Conservation (phyloP, 2,113 vertebrate genomes). For the Brevimyrus niger region DNA sequence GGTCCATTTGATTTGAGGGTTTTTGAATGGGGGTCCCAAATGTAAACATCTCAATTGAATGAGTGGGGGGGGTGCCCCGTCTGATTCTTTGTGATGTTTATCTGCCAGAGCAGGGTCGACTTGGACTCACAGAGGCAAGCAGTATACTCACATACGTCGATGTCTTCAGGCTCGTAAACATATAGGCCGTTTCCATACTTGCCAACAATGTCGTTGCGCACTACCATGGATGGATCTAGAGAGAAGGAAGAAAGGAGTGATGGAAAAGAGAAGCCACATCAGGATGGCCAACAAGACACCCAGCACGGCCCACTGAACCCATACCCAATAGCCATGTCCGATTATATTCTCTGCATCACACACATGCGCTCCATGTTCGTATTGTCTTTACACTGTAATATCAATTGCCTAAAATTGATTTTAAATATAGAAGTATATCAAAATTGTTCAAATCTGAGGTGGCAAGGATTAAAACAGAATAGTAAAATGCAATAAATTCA, state of each 20-base stretch:
- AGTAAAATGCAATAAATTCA: neutral
- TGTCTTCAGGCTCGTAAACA: constrained; percentile 46
- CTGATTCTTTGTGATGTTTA: neutral
- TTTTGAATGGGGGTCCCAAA: neutral
- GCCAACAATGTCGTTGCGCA: constrained; percentile 50
- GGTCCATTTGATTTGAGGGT: neutral
- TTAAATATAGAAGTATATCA: neutral
- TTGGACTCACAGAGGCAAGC: constrained; percentile 11
- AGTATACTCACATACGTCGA: constrained; percentile 48
- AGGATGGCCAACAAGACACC: neutral
- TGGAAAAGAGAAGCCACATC: neutral
- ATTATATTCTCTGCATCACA: neutral
- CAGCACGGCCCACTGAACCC: neutral
- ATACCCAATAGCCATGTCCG: neutral
- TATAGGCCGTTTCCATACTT: constrained; percentile 45
- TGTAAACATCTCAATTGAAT: neutral
- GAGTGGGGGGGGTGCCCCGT: neutral
- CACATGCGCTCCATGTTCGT: neutral
- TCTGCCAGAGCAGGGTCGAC: neutral
- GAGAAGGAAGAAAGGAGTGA: neutral
- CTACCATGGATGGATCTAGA: constrained; percentile 53
- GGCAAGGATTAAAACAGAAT: neutral
- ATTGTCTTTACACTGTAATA: neutral
- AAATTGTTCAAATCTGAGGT: neutral
- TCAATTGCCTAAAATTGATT: neutral